Evolutionary conservation across 2,888 invertebrate genomes (phyloP).

Genomic region (Protula sp.): DNA sequence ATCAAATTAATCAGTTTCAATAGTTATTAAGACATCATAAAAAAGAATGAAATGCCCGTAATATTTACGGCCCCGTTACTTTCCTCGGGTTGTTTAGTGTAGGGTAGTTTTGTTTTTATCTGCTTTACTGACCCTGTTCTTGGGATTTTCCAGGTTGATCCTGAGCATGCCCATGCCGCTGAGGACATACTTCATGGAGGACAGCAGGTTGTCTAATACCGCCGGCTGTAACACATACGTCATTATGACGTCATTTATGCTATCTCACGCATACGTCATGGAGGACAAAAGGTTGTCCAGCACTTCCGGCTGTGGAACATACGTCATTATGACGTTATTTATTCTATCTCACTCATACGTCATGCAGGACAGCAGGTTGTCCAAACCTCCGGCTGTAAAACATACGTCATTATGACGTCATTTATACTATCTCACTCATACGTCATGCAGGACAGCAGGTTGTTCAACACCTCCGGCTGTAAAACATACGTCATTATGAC

Average conservation of each 20-base stretch:
- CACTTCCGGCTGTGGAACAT: conserved; percentile 59
- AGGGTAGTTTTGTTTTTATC: no score
- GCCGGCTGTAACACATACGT: conserved; percentile 60
- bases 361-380: no score
- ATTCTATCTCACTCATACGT: no score
- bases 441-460: conserved; percentile 65
- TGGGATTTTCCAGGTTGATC: conserved; percentile 61
- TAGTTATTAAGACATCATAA: no score
- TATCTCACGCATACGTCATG: conserved; percentile 68
- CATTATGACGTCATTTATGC: no score
- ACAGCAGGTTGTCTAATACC: conserved; percentile 63
- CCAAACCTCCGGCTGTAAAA: no score
- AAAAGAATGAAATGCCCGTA: no score
- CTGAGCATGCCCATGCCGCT: conserved; percentile 64
- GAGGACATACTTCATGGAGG: conserved; percentile 66
- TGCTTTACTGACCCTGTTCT: conserved; percentile 59
- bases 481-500: no score
- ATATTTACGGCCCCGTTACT: no score
- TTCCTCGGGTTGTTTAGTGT: no score
- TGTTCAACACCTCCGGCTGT: conserved; percentile 64
- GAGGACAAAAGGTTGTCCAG: conserved; percentile 64
- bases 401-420: not conserved
- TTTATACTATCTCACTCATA: no score
- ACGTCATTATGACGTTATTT: not conserved
- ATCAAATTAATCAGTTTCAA: no score